A percentile compares a stretch with the other conserved stretches of the same genome.
These are phyloP conservation scores for Lucilia sericata DNA, from an alignment of 1,140 invertebrate species.

Conservation along the genomic window DNA sequence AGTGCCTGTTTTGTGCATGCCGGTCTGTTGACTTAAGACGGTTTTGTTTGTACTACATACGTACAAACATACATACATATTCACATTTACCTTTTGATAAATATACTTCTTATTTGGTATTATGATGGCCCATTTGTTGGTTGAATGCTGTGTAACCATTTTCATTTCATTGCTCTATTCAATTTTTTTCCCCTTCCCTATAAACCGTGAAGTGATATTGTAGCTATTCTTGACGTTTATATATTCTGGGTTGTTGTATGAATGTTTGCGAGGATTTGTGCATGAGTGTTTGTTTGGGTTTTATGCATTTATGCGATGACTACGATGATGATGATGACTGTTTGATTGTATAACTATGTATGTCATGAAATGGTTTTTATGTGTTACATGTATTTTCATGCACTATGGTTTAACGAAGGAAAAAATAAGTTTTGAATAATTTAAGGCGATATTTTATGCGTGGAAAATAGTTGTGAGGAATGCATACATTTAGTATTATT, in stretches of 20 bases:
- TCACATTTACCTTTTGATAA: background rate
- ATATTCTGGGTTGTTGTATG: background rate
- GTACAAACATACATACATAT: background rate
- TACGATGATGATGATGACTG: background rate
- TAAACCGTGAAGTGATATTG: background rate
- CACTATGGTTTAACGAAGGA: background rate
- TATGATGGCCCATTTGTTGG: constrained; percentile 23
- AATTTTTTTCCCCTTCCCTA: background rate
- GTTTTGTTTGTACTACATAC: background rate
- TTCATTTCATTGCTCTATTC: background rate
- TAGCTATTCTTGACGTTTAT: background rate
- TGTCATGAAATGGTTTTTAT: background rate
- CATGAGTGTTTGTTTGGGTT: background rate
- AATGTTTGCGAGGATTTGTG: background rate
- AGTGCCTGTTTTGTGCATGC: background rate
- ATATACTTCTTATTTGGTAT: constrained; percentile 4
- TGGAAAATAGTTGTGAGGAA: no score
- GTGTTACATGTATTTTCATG: background rate
- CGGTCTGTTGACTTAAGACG: background rate
- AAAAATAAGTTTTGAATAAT: no score
- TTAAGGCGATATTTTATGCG: no score
- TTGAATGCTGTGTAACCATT: constrained; percentile 6
- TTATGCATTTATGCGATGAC: background rate
- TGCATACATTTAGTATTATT: no score
- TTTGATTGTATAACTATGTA: background rate